phyloP scores from a whole-genome alignment of 2,888 invertebrate species.

The Apamea monoglypha region DNA sequence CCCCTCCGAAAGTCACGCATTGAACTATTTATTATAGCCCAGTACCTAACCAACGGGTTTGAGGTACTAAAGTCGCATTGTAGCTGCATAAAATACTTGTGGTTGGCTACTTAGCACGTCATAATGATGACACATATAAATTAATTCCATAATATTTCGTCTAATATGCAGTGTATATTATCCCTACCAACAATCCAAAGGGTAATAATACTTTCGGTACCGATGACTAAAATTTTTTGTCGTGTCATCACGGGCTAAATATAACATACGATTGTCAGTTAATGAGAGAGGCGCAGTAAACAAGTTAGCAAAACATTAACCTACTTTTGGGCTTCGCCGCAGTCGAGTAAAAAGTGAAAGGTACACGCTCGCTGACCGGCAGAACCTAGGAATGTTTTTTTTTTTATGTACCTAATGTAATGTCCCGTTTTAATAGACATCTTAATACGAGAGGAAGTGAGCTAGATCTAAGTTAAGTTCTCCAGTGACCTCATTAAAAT shows the following conservation, averaged over 20 bases:
- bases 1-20: neutral
- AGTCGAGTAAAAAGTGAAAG: constrained; percentile 37
- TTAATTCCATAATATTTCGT: constrained; percentile 6
- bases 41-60: neutral
- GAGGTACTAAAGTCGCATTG: neutral
- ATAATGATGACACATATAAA: constrained; percentile 1
- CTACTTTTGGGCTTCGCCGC: neutral
- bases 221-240: neutral
- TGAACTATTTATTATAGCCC: neutral
- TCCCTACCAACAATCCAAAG: neutral
- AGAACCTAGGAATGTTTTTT: neutral
- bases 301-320: constrained; percentile 11
- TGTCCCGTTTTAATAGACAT: neutral
- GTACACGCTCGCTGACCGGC: neutral
- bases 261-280: neutral
- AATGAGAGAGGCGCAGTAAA: neutral
- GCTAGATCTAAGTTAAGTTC: neutral
- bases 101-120: neutral
- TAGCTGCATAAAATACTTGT: constrained; percentile 1
- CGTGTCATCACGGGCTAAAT: neutral
- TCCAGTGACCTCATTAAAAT: neutral
- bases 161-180: neutral
- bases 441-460: neutral
- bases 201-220: neutral
- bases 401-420: neutral